Conservation (phyloP, 2,113 vertebrate species). For the Nycticorax nycticorax region DNA sequence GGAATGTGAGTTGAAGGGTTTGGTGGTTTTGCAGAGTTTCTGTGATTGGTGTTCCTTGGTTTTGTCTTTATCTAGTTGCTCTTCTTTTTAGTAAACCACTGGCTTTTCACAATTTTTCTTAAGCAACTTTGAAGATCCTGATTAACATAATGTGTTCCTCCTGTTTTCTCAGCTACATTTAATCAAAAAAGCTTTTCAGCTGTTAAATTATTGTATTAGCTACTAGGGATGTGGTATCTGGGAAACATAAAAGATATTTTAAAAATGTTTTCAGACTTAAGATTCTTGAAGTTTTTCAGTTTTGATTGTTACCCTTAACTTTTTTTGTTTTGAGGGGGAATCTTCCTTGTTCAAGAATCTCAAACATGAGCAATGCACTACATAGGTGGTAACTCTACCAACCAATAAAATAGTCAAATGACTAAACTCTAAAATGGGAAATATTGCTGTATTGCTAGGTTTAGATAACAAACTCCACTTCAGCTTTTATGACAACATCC, state of each 20-base stretch:
- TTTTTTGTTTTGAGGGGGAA: background rate
- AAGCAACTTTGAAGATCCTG: background rate
- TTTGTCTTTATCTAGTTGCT: background rate
- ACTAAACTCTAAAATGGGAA: background rate
- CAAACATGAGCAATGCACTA: background rate
- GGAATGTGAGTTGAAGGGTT: conserved; percentile 83
- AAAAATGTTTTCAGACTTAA: background rate
- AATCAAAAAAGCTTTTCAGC: background rate
- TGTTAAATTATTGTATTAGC: background rate
- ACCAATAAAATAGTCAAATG: background rate
- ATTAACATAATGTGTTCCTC: background rate
- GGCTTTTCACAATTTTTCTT: background rate
- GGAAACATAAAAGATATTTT: background rate
- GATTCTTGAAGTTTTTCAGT: background rate
- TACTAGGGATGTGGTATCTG: background rate
- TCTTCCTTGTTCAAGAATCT: background rate
- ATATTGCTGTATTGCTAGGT: background rate
- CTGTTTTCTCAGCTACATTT: background rate
- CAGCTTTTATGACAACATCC: background rate
- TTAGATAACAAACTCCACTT: background rate
- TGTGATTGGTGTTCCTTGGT: background rate
- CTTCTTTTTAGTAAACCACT: background rate
- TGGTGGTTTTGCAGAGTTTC: background rate
- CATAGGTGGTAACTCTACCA: background rate
- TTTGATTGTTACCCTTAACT: background rate